phyloP scores from a whole-genome alignment of 2,113 vertebrate species.

The Spizaetus ornatus region DNA sequence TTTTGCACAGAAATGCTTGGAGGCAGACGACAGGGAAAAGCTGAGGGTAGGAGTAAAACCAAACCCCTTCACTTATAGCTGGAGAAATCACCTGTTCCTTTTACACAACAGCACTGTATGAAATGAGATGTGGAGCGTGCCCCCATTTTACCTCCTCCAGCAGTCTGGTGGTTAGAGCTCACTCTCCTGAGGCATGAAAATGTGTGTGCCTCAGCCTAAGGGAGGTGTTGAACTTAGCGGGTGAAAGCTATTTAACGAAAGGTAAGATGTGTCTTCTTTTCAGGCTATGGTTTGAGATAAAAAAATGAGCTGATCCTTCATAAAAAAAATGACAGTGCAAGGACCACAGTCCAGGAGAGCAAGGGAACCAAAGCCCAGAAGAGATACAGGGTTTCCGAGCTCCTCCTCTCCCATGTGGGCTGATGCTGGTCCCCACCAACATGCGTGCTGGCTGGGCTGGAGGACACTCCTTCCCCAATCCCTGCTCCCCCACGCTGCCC shows the following conservation, averaged over 20 bases:
- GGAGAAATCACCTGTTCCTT: neutral
- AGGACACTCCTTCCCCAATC: neutral
- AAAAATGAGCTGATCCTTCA: neutral
- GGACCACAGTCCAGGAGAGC: neutral
- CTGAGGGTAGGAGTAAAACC: neutral
- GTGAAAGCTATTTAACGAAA: neutral
- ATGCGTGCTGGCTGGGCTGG: rapidly evolving
- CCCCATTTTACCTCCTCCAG: neutral
- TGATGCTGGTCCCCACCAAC: neutral
- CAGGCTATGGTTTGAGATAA: neutral
- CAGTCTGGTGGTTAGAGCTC: neutral
- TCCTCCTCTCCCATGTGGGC: rapidly evolving
- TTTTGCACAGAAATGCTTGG: neutral
- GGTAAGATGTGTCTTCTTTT: neutral
- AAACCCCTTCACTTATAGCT: neutral
- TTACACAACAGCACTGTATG: neutral
- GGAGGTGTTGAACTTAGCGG: neutral
- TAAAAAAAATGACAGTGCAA: neutral
- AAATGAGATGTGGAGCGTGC: neutral
- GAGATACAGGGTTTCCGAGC: neutral
- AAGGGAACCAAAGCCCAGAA: neutral
- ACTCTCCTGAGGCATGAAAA: neutral
- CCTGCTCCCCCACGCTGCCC: rapidly evolving
- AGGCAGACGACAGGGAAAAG: neutral
- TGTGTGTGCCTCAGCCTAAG: neutral